Percentiles rank a stretch among this genome's conserved stretches.
Evolutionary conservation across 2,888 invertebrate genomes (phyloP).

Genomic region (Conistra vaccinii): DNA sequence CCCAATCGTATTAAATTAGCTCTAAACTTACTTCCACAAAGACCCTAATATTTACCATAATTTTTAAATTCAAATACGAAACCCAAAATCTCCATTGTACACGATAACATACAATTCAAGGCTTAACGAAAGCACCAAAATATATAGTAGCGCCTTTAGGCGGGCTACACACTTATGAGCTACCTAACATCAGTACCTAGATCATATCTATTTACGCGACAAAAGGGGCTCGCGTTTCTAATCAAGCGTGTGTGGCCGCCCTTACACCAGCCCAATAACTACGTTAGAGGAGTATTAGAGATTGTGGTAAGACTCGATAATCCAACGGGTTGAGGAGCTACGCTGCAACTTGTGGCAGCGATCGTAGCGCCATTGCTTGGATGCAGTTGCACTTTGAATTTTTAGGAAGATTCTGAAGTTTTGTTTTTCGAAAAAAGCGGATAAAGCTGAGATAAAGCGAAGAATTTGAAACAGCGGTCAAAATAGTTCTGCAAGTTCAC

Average conservation of each 20-base stretch:
- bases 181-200: conserved; percentile 18
- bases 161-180: conserved; percentile 18
- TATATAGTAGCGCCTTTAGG: conserved; percentile 7
- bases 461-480: background rate
- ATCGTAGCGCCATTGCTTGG: background rate
- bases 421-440: too few relatives aligned
- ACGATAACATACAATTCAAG: conserved; percentile 1
- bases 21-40: background rate
- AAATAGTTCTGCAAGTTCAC: background rate
- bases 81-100: background rate
- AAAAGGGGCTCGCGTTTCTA: conserved; percentile 51
- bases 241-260: conserved; percentile 50
- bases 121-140: conserved; percentile 5
- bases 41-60: conserved; percentile 6
- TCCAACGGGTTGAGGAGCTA: conserved; percentile 25
- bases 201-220: conserved; percentile 41
- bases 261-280: conserved; percentile 56
- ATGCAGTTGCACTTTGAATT: background rate
- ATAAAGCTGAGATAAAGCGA: too few relatives aligned
- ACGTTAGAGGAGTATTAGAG: conserved; percentile 55
- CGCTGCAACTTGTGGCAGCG: background rate
- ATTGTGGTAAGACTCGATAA: conserved; percentile 56
- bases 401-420: background rate
- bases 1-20: background rate
- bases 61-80: conserved; percentile 8